These are phyloP conservation scores for Folsomia manolachei DNA, from an alignment of 2,888 invertebrate genomes.

Conservation along the genomic window DNA sequence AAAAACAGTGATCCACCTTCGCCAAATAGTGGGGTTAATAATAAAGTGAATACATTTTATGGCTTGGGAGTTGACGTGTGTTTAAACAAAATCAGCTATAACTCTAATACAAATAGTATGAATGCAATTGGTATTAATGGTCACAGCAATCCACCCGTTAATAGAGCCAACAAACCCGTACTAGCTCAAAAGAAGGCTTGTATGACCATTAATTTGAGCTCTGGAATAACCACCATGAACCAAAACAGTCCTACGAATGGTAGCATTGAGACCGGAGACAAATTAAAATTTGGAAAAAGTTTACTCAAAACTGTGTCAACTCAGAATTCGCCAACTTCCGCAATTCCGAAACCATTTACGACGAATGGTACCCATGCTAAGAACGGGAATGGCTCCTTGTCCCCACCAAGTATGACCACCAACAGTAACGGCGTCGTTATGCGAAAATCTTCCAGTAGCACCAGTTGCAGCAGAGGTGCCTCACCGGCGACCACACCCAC, in stretches of 20 bases:
- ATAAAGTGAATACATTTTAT: background rate
- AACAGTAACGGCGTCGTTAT: background rate
- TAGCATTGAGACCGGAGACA: background rate
- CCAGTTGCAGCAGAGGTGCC: too few species aligned
- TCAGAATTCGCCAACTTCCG: constrained; percentile 17
- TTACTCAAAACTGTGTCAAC: constrained; percentile 24
- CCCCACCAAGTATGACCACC: too few species aligned
- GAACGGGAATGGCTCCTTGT: too few species aligned
- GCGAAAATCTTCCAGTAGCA: constrained; percentile 13
- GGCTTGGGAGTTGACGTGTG: background rate
- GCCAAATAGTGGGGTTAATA: too few species aligned
- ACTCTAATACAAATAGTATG: background rate
- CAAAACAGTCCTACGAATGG: background rate
- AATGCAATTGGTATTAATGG: background rate
- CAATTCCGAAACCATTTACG: constrained; percentile 25
- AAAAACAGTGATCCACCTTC: background rate
- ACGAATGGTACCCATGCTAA: background rate
- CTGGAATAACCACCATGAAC: background rate
- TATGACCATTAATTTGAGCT: constrained; percentile 42
- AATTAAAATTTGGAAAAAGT: constrained; percentile 7
- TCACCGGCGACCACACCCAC: constrained; percentile 26
- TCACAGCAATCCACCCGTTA: constrained; percentile 18
- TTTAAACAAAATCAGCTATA: too few species aligned
- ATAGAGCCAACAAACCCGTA: constrained; percentile 23
- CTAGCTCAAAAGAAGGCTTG: constrained; percentile 41